A percentile compares a stretch with the other conserved stretches of the same genome.
Conservation (phyloP, 2,888 invertebrate genomes). For the Andrena flavipes region DNA sequence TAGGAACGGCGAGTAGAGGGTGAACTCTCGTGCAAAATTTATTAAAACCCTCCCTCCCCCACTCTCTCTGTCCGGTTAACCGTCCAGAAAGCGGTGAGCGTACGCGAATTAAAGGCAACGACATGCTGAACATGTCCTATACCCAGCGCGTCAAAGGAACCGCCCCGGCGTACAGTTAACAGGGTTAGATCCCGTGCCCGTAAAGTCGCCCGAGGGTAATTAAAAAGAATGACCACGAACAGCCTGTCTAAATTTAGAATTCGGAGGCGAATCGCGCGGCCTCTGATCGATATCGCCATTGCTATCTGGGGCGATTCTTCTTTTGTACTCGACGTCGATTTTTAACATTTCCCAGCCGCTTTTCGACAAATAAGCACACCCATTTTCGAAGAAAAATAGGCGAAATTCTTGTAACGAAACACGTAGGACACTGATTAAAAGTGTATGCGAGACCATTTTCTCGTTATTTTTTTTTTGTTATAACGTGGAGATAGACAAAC, state of each 20-base stretch:
- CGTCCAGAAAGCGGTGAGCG: conserved; percentile 57
- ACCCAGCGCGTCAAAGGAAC: conserved; percentile 64
- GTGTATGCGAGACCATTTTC: too few relatives aligned
- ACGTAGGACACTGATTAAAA: too few relatives aligned
- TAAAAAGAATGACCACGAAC: conserved; percentile 70
- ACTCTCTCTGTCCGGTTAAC: conserved; percentile 51
- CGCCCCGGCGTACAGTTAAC: conserved; percentile 62
- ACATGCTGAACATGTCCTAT: conserved; percentile 50
- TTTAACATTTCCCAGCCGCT: background rate
- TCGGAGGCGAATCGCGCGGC: conserved; percentile 53
- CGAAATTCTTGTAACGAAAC: too few relatives aligned
- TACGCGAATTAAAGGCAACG: conserved; percentile 68
- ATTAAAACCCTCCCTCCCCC: conserved; percentile 53
- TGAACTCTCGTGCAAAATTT: conserved; percentile 60
- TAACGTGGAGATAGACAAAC: too few relatives aligned
- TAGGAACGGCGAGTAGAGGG: conserved; percentile 47
- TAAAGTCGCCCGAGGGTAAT: conserved; percentile 60
- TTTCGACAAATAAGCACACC: too few relatives aligned
- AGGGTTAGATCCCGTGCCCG: conserved; percentile 61
- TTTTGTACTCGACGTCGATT: conserved; percentile 2
- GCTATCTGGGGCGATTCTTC: conserved; percentile 30
- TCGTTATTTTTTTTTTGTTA: too few relatives aligned
- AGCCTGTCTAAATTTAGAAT: conserved; percentile 66
- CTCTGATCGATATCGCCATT: conserved; percentile 35
- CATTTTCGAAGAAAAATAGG: too few relatives aligned